A percentile compares a stretch with the other conserved stretches of the same genome.
phyloP scores from a whole-genome alignment of 2,113 vertebrate species.

The Macrotis lagotis region DNA sequence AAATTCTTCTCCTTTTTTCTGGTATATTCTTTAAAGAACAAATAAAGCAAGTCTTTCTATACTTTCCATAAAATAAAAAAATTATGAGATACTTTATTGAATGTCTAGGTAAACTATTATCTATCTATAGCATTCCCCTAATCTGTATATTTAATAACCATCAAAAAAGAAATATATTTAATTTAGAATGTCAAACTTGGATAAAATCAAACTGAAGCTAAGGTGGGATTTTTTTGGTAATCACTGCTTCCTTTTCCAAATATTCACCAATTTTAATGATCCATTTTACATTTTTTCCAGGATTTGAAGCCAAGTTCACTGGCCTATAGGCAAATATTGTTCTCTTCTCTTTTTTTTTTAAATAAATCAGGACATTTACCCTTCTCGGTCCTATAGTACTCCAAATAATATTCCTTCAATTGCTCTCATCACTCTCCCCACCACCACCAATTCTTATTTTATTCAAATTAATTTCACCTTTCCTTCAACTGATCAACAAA shows the following conservation, averaged over 20 bases:
- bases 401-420: neutral
- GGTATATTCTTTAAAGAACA: too few species aligned
- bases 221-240: neutral
- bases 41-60: too few species aligned
- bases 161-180: neutral
- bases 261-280: neutral
- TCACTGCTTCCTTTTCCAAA: neutral
- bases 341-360: neutral
- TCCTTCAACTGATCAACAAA: neutral
- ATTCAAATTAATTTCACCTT: neutral
- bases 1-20: too few species aligned
- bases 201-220: neutral
- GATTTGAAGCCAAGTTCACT: neutral
- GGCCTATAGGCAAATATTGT: neutral
- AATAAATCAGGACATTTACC: neutral
- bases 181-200: neutral
- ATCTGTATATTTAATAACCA: neutral
- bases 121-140: too few species aligned
- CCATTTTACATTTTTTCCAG: neutral
- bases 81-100: too few species aligned
- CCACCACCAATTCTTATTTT: neutral
- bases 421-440: neutral
- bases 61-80: too few species aligned
- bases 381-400: neutral
- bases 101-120: too few species aligned